Percentiles rank a stretch among this genome's conserved stretches.
phyloP scores from a whole-genome alignment of 2,113 vertebrate genomes.

The Macrotis lagotis region DNA sequence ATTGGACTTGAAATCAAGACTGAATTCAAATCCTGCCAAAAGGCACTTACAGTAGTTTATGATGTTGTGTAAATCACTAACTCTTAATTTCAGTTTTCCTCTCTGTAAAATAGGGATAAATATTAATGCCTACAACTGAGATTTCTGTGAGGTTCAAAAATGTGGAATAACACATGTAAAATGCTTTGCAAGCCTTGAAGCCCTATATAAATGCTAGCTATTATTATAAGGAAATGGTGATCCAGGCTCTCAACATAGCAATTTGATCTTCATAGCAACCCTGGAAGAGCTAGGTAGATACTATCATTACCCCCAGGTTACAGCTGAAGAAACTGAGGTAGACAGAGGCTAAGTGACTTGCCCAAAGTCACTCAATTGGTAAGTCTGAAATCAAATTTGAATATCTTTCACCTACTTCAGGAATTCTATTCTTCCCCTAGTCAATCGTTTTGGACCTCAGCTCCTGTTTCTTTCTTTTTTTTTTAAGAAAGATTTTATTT shows the following conservation, averaged over 20 bases:
- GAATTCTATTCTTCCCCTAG: neutral
- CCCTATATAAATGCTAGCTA: neutral
- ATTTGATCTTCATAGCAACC: neutral
- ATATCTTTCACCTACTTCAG: neutral
- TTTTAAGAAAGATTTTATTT: too few species aligned
- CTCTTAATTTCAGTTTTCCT: neutral
- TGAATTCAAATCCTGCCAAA: neutral
- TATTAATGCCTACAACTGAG: neutral
- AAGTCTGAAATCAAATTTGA: neutral
- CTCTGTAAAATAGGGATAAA: neutral
- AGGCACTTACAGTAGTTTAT: neutral
- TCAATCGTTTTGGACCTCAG: neutral
- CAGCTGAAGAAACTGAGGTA: neutral
- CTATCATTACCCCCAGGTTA: neutral
- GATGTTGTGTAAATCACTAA: neutral
- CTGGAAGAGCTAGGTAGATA: neutral
- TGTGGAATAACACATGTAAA: neutral
- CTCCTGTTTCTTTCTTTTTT: too few species aligned
- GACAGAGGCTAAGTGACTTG: neutral
- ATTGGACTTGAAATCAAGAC: neutral
- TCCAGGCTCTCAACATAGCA: slow-evolving; percentile 7
- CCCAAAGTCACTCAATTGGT: neutral
- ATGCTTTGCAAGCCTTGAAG: neutral
- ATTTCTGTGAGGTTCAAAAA: neutral
- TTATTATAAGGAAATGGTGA: slow-evolving; percentile 6